phyloP scores from a whole-genome alignment of 2,888 invertebrate genomes.

The Yponomeuta sedellus region DNA sequence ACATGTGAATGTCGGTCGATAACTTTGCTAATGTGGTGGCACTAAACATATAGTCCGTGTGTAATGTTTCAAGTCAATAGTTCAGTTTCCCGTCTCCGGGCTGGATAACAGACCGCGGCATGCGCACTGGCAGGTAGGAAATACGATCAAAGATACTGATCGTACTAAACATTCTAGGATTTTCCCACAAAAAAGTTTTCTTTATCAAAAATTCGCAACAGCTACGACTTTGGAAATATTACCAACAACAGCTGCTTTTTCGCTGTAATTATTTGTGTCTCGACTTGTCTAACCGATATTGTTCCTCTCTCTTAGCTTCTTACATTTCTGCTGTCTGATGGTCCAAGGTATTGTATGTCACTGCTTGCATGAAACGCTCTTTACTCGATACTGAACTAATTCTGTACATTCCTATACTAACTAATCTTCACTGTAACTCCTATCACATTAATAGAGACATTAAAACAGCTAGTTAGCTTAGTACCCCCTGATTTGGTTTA shows the following conservation, averaged over 20 bases:
- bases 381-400: not conserved
- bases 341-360: constrained; percentile 2
- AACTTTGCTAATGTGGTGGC: too few relatives aligned
- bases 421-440: not conserved
- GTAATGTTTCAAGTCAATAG: too few relatives aligned
- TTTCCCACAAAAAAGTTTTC: too few relatives aligned
- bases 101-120: too few relatives aligned
- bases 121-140: too few relatives aligned
- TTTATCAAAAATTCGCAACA: not conserved
- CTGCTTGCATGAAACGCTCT: not conserved
- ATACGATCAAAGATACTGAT: too few relatives aligned
- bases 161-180: too few relatives aligned
- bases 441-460: not conserved
- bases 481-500: not conserved
- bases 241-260: constrained; percentile 2
- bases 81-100: too few relatives aligned
- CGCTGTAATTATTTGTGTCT: constrained; percentile 1
- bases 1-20: too few relatives aligned
- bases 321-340: constrained; percentile 5
- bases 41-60: too few relatives aligned
- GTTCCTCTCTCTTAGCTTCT: constrained; percentile 1
- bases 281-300: not conserved
- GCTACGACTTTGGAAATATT: constrained; percentile 12
- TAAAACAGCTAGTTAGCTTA: not conserved
- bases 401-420: not conserved